Percentiles rank a stretch among this genome's conserved stretches.
phyloP scores from a whole-genome alignment of 2,113 vertebrate genomes.

The Cygnus atratus region DNA sequence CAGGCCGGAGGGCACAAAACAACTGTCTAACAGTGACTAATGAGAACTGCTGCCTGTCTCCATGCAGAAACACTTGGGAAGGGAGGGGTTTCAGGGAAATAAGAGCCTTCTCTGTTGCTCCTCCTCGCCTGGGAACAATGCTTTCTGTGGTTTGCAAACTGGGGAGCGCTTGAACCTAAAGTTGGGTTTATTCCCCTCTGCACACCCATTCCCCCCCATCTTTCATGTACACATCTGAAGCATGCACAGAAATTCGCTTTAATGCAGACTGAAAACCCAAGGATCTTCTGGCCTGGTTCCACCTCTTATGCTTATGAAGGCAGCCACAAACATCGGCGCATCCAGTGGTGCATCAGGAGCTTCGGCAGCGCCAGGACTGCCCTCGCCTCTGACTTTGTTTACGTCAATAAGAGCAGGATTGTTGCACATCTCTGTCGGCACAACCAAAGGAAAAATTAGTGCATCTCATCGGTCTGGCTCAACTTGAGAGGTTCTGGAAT shows the following conservation, averaged over 20 bases:
- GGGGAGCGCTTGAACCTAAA: rapidly evolving
- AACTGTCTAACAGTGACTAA: neutral
- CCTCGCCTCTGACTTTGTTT: neutral
- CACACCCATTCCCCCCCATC: rapidly evolving
- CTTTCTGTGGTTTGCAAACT: neutral
- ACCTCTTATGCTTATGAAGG: neutral
- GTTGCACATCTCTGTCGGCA: neutral
- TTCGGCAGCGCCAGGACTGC: neutral
- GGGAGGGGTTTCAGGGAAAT: neutral
- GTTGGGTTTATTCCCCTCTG: neutral
- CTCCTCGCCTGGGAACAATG: neutral
- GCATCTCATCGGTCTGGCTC: neutral
- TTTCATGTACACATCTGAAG: neutral
- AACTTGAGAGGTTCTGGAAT: neutral
- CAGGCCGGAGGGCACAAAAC: neutral
- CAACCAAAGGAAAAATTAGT: neutral
- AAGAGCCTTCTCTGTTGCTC: neutral
- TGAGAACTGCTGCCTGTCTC: neutral
- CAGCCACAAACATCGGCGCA: neutral
- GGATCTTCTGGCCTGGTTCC: neutral
- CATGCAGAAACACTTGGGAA: neutral
- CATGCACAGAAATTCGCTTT: neutral
- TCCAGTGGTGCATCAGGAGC: rapidly evolving
- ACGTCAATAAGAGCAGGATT: neutral
- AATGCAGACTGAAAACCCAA: neutral